A percentile compares a stretch with the other conserved stretches of the same genome.
These are phyloP conservation scores for Crenichthys baileyi DNA, from an alignment of 2,797 vertebrate species.

Conservation along the genomic window DNA sequence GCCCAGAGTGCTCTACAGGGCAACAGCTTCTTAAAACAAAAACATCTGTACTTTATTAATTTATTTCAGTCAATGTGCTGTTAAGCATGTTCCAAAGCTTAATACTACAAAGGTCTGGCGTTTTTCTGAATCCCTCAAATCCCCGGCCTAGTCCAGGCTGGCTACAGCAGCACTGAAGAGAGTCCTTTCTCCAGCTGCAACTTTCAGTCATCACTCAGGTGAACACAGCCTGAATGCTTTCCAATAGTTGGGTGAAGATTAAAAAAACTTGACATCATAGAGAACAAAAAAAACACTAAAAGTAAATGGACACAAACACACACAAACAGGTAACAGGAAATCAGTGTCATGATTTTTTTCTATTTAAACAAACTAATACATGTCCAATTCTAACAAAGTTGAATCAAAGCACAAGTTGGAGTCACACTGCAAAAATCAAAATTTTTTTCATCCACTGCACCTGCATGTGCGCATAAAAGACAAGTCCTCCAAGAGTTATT, in stretches of 20 bases:
- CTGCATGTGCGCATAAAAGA: slow-evolving; percentile 23
- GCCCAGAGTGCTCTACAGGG: slow-evolving; percentile 27
- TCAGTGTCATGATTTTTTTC: slow-evolving; percentile 52
- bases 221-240: slow-evolving; percentile 40
- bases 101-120: slow-evolving; percentile 36
- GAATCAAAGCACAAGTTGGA: slow-evolving; percentile 36
- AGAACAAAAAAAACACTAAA: slow-evolving; percentile 40
- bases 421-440: slow-evolving; percentile 30
- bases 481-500: slow-evolving; percentile 28
- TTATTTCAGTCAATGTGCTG: slow-evolving; percentile 40
- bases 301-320: slow-evolving; percentile 25
- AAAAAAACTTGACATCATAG: slow-evolving; percentile 38
- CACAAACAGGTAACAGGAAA: slow-evolving; percentile 48
- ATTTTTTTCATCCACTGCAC: slow-evolving; percentile 49
- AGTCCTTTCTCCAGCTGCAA: slow-evolving; percentile 41
- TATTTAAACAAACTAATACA: slow-evolving; percentile 33
- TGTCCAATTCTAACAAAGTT: slow-evolving; percentile 40
- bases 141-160: slow-evolving; percentile 18
- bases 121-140: slow-evolving; percentile 36
- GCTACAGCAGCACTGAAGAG: slow-evolving; percentile 23
- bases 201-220: slow-evolving; percentile 27
- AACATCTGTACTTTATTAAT: slow-evolving; percentile 32
- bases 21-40: slow-evolving; percentile 31
- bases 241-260: slow-evolving; percentile 18
- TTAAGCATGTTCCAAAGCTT: slow-evolving; percentile 44